phyloP scores from a whole-genome alignment of 2,888 invertebrate genomes.

The Sycophila texana region DNA sequence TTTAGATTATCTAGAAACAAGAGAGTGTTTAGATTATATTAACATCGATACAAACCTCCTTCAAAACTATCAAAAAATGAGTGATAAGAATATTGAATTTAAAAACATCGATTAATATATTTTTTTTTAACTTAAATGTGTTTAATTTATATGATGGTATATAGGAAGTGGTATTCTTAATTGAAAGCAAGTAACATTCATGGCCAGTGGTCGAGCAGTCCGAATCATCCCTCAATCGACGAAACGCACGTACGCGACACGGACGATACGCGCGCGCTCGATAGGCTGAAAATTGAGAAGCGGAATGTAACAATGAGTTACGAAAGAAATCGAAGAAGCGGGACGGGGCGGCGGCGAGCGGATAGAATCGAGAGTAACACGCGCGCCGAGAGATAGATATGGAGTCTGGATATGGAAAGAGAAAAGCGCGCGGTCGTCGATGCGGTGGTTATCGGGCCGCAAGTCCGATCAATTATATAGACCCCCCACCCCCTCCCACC shows the following conservation, averaged over 20 bases:
- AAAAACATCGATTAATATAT: too few relatives aligned
- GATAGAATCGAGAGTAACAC: conserved; percentile 23
- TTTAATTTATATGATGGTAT: too few relatives aligned
- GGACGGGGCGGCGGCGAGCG: conserved; percentile 49
- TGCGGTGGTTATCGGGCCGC: conserved; percentile 68
- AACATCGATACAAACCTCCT: too few relatives aligned
- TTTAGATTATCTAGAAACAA: too few relatives aligned
- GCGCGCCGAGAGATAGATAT: conserved; percentile 18
- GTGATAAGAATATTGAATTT: too few relatives aligned
- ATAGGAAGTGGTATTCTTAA: too few relatives aligned
- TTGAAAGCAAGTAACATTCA: too few relatives aligned
- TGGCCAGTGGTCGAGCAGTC: too few relatives aligned
- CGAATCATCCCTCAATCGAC: neutral
- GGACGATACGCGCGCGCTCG: neutral
- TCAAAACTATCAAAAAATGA: too few relatives aligned
- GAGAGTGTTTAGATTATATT: too few relatives aligned
- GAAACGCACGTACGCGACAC: neutral
- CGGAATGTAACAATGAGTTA: conserved; percentile 26
- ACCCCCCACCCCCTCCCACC: conserved; percentile 22
- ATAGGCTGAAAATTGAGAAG: conserved; percentile 32
- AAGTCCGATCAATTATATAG: conserved; percentile 70
- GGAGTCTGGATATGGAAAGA: conserved; percentile 17
- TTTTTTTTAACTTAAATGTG: too few relatives aligned
- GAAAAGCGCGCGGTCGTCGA: conserved; percentile 55
- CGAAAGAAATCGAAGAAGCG: conserved; percentile 35